phyloP scores from a whole-genome alignment of 1,140 invertebrate species.

The Mactra quadrangularis region DNA sequence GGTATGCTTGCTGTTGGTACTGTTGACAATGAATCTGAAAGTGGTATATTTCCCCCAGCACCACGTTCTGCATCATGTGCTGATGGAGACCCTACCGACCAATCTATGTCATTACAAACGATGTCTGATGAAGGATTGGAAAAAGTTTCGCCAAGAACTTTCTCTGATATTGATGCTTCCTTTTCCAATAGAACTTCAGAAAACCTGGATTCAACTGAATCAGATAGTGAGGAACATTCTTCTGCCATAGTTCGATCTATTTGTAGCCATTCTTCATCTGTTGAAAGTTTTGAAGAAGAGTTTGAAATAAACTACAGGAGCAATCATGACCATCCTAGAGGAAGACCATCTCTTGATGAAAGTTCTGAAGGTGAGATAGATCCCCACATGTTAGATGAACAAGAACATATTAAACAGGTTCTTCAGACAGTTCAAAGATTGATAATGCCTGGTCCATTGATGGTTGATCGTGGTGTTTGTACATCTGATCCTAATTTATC shows the following conservation, averaged over 20 bases:
- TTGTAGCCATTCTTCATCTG: slow-evolving; percentile 34
- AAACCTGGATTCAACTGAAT: slow-evolving; percentile 11
- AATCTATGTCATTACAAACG: slow-evolving; percentile 33
- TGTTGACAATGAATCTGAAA: slow-evolving; percentile 64
- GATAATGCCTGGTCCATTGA: slow-evolving; percentile 35
- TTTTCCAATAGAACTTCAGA: slow-evolving; percentile 49
- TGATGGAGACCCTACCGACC: slow-evolving; percentile 43
- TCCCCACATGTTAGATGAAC: slow-evolving; percentile 2
- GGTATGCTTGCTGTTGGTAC: slow-evolving; percentile 70
- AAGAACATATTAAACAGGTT: slow-evolving; percentile 38
- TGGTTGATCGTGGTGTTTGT: slow-evolving; percentile 43
- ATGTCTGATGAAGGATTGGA: slow-evolving; percentile 30
- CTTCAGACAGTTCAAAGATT: slow-evolving; percentile 45
- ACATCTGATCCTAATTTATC: slow-evolving; percentile 11
- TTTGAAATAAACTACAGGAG: slow-evolving; percentile 35
- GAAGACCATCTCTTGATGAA: background rate
- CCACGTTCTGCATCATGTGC: slow-evolving; percentile 10
- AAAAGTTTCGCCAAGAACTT: background rate
- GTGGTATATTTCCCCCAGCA: slow-evolving; percentile 74
- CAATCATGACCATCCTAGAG: background rate
- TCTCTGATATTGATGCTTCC: slow-evolving; percentile 60
- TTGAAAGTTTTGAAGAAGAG: slow-evolving; percentile 41
- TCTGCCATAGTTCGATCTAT: slow-evolving; percentile 57
- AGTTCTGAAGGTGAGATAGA: slow-evolving; percentile 47
- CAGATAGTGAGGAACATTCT: slow-evolving; percentile 9